Evolutionary conservation across 2,113 vertebrate species (phyloP).

Genomic region (Gopherus evgoodei): DNA sequence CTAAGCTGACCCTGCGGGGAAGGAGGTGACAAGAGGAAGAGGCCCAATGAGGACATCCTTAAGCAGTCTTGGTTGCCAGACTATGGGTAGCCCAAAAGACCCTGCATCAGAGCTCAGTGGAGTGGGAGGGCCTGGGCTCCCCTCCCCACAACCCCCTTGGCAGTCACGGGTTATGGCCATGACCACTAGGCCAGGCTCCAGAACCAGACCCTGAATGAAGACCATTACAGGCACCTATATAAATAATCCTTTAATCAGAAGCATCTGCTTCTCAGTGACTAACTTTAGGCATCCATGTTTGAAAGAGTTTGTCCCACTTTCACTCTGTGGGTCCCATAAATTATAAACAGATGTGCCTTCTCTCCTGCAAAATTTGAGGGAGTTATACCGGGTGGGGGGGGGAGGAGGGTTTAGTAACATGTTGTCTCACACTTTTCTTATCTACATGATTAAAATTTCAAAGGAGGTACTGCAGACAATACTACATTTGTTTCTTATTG

Average conservation of each 20-base stretch:
- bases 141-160: too few relatives aligned
- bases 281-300: background rate
- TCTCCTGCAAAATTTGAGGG: background rate
- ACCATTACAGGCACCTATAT: too few relatives aligned
- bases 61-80: too few relatives aligned
- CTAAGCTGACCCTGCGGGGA: too few relatives aligned
- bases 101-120: too few relatives aligned
- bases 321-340: background rate
- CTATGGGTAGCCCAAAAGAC: too few relatives aligned
- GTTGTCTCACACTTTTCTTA: background rate
- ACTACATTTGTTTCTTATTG: constrained; percentile 4
- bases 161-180: too few relatives aligned
- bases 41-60: too few relatives aligned
- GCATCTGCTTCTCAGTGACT: background rate
- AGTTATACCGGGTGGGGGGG: background rate
- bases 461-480: background rate
- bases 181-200: too few relatives aligned
- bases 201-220: too few relatives aligned
- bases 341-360: background rate
- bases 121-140: too few relatives aligned
- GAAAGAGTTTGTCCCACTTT: background rate
- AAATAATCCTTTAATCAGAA: background rate
- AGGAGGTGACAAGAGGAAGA: too few relatives aligned
- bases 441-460: constrained; percentile 26
- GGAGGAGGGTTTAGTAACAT: background rate